Percentiles rank a stretch among this genome's conserved stretches.
Evolutionary conservation across 2,113 vertebrate genomes (phyloP).

Genomic region (Tychaedon coryphoeus): DNA sequence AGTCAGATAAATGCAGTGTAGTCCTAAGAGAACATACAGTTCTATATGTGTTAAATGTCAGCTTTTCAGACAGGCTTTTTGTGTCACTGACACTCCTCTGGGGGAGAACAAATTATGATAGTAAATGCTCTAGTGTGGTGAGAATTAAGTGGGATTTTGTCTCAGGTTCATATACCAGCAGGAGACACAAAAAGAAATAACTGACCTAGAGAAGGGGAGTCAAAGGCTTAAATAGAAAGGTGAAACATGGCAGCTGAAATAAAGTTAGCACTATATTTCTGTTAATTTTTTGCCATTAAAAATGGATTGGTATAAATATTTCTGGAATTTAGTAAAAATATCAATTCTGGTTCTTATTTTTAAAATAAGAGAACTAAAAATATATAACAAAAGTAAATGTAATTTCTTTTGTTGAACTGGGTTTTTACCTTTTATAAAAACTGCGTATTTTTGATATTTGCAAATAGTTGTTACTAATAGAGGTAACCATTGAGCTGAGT

Average conservation of each 20-base stretch:
- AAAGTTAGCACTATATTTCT: not conserved
- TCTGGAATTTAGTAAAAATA: not conserved
- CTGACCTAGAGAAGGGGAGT: not conserved
- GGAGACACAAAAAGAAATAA: not conserved
- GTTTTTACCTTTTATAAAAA: not conserved
- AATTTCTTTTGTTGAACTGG: not conserved
- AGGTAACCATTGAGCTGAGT: conserved; percentile 9
- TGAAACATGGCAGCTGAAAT: not conserved
- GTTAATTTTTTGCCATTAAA: not conserved
- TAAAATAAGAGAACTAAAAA: not conserved
- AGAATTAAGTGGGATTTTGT: not conserved
- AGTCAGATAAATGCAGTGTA: not conserved
- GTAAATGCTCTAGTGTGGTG: not conserved
- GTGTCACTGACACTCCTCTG: not conserved
- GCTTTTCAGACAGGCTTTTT: not conserved
- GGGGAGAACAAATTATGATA: not conserved
- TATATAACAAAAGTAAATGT: not conserved
- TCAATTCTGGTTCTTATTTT: not conserved
- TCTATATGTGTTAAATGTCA: not conserved
- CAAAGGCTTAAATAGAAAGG: not conserved
- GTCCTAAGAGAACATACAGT: not conserved
- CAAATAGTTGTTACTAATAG: not conserved
- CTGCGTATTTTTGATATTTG: not conserved
- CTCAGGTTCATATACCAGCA: not conserved
- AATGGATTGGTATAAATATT: not conserved